Percentiles rank a stretch among this genome's conserved stretches.
These are phyloP conservation scores for Phrynosoma platyrhinos DNA, from an alignment of 2,113 vertebrate genomes.

Conservation along the genomic window DNA sequence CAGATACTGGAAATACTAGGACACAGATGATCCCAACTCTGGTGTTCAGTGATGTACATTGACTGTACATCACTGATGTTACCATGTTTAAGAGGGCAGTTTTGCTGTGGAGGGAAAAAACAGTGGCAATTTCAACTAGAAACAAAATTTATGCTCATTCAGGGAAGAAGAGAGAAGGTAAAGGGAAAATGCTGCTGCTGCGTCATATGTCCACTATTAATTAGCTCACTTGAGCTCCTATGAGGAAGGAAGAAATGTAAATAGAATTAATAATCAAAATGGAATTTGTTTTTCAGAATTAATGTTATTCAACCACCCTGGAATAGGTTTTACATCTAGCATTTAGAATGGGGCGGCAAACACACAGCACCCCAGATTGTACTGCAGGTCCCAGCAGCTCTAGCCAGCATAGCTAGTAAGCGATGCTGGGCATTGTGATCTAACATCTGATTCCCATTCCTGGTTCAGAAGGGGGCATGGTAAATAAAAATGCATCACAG, in stretches of 20 bases:
- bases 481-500: not conserved
- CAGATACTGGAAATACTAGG: too few relatives aligned
- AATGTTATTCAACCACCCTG: not conserved
- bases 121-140: not conserved
- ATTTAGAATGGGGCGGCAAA: not conserved
- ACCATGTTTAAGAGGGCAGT: too few relatives aligned
- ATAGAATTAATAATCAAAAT: not conserved
- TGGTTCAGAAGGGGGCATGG: not conserved
- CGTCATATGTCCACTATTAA: not conserved
- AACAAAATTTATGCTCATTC: not conserved
- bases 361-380: too few relatives aligned
- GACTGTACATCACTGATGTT: too few relatives aligned
- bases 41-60: too few relatives aligned
- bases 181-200: not conserved
- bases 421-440: too few relatives aligned
- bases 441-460: too few relatives aligned
- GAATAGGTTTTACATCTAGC: not conserved
- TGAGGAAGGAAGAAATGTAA: too few relatives aligned
- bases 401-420: too few relatives aligned
- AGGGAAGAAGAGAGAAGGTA: not conserved
- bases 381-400: too few relatives aligned
- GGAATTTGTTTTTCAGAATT: not conserved
- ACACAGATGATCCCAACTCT: too few relatives aligned
- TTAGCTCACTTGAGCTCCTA: not conserved
- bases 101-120: not conserved